phyloP scores from a whole-genome alignment of 2,888 invertebrate species.

The Podabrus alpinus region DNA sequence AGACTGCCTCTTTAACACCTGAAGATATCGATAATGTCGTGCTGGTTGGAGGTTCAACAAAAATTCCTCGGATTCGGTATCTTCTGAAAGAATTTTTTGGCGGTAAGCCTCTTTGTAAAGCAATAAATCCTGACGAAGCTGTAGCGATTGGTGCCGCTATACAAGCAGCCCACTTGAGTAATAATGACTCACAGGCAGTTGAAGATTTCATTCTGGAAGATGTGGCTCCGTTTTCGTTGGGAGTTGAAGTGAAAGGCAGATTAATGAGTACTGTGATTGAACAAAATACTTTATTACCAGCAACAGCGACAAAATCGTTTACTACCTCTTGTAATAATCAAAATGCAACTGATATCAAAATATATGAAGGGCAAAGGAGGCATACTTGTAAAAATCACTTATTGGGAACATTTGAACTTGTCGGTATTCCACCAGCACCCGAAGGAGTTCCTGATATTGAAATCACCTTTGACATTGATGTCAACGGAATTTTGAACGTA shows the following conservation, averaged over 20 bases:
- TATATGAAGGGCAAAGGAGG: conserved; percentile 85
- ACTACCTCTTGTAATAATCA: conserved; percentile 94
- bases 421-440: conserved; percentile 90
- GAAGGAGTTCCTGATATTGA: conserved; percentile 72
- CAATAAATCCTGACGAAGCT: conserved; percentile 93
- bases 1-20: conserved; percentile 92
- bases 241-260: conserved; percentile 84
- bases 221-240: conserved; percentile 82
- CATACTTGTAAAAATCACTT: conserved; percentile 90
- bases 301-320: conserved; percentile 88
- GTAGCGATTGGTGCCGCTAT: conserved; percentile 93
- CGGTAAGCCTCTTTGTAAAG: conserved; percentile 83
- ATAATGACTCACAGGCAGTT: not conserved
- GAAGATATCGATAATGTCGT: conserved; percentile 82
- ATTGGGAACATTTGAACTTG: conserved; percentile 89
- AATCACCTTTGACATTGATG: conserved; percentile 94
- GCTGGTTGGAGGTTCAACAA: conserved; percentile 87
- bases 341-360: conserved; percentile 84
- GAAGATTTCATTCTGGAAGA: conserved; percentile 69
- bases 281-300: conserved; percentile 90
- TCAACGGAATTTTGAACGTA: conserved; percentile 92
- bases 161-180: conserved; percentile 82
- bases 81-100: conserved; percentile 88
- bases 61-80: conserved; percentile 93
- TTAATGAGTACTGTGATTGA: conserved; percentile 93